phyloP scores from a whole-genome alignment of 2,888 invertebrate genomes.

The Pollenia angustigena region DNA sequence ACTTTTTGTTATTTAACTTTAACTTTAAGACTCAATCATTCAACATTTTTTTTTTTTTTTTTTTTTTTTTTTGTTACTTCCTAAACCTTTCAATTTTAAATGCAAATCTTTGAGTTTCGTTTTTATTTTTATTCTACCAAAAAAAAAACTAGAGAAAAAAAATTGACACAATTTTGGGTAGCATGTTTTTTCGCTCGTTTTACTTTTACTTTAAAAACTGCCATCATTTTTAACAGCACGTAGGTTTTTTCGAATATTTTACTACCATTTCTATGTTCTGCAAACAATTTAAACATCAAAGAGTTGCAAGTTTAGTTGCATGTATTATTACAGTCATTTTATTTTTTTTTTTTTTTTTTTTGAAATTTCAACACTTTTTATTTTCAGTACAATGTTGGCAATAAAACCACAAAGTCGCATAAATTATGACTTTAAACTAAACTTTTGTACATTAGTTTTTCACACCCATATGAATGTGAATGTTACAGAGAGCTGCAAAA shows the following conservation, averaged over 20 bases:
- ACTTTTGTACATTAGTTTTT: conserved; percentile 69
- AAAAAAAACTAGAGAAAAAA: neutral
- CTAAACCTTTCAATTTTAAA: conserved; percentile 1
- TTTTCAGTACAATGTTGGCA: conserved; percentile 56
- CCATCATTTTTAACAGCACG: conserved; percentile 29
- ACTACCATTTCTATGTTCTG: neutral
- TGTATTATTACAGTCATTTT: conserved; percentile 55
- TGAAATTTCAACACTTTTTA: neutral
- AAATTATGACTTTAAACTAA: conserved; percentile 71
- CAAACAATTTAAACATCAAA: conserved; percentile 58
- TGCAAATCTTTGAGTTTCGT: neutral
- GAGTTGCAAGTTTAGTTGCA: conserved; percentile 41
- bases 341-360: neutral
- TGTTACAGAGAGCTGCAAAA: conserved; percentile 5
- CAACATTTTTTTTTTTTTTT: no score
- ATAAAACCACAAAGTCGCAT: conserved; percentile 74
- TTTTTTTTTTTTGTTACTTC: no score
- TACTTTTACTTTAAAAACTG: conserved; percentile 43
- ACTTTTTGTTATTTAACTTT: no score
- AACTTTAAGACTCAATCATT: no score
- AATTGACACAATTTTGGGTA: conserved; percentile 26
- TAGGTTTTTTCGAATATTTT: neutral
- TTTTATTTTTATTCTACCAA: neutral
- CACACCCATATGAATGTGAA: conserved; percentile 66
- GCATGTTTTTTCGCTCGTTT: conserved; percentile 22